phyloP scores from a whole-genome alignment of 37 sponge, comb jelly and placozoan species.

The Agelas oroides region DNA sequence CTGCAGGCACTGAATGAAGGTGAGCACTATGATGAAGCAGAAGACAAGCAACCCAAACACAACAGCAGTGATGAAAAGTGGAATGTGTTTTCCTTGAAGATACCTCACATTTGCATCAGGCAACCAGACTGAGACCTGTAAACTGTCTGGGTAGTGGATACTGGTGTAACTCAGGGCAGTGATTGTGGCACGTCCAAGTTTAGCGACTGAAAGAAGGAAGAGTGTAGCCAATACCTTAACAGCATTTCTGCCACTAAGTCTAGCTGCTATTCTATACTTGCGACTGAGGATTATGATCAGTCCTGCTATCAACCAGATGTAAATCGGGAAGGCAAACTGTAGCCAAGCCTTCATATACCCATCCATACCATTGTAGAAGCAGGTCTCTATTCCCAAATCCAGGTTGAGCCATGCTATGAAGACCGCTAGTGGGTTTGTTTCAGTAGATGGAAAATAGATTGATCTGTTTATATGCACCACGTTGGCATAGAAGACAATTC shows the following conservation, averaged over 20 bases:
- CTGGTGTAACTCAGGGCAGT: neutral
- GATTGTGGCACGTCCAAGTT: slow-evolving; percentile 14
- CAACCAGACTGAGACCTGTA: neutral
- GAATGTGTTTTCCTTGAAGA: neutral
- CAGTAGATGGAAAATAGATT: too few relatives aligned
- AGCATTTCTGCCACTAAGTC: slow-evolving; percentile 23
- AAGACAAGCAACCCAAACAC: neutral
- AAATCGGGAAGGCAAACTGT: slow-evolving; percentile 51
- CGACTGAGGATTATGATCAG: neutral
- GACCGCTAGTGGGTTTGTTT: neutral
- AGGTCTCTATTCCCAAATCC: slow-evolving; percentile 6
- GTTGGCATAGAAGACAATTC: slow-evolving; percentile 60
- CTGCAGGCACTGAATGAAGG: slow-evolving; percentile 1
- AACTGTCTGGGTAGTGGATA: neutral
- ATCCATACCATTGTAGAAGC: slow-evolving; percentile 67
- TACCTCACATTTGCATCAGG: slow-evolving; percentile 4
- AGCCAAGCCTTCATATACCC: slow-evolving; percentile 44
- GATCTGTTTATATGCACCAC: slow-evolving; percentile 5
- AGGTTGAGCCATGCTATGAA: slow-evolving; percentile 53
- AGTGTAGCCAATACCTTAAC: slow-evolving; percentile 60
- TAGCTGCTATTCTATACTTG: neutral
- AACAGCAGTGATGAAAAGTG: neutral
- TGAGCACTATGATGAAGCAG: neutral
- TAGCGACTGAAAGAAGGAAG: slow-evolving; percentile 29
- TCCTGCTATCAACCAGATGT: slow-evolving; percentile 2